Evolutionary conservation across 1,140 invertebrate genomes (phyloP), one percentile per base, ranked within the genome.

Genomic region (Homalodisca vitripennis): DNA sequence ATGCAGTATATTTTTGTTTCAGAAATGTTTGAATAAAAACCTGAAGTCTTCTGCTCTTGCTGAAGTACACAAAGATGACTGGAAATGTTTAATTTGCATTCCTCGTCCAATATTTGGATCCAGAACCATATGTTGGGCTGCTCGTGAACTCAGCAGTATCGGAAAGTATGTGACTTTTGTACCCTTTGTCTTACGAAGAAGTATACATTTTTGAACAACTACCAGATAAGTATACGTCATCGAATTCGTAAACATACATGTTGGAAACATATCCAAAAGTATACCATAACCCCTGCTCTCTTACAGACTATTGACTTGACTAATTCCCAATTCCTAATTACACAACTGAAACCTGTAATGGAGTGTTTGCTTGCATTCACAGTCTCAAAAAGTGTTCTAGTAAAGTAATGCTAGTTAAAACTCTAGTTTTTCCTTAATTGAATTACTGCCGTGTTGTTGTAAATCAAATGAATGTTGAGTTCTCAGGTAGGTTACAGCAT

Each of bases 11-110:
- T n/a, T n/a, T n/a, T n/a, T 41, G 34, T 81, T 83, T 67, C 76
- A 88, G 80, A 89, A 88, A 78, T 96, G 94, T 79, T 91, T 96
- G 29, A 86, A 86, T 69, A 84, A 90, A 71, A 95, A 95, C 80
- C 86, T 95, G 66, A 89, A 91, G 10, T 75, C 84, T 3, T 77
- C 48, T 29, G 65, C 31, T n/a, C 29, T 57, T n/a, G 22, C 41
- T n/a, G 34, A 34, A 3, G 55, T 71, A 22, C 62, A 71, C 30
- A 55, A 64, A 27, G 41, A 66, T 46, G 32, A 66, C n/a, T 66
- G 63, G 63, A 46, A 66, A 2, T 66, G 63, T 27, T 47, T 47
- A 2, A 46, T 66, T 2, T 66, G 63, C 47, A 20, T 46, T 41
- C 63, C 63, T 20, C 12, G 41, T 24, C 63, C 63, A 3, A 22